Conservation (phyloP, 1,140 invertebrate species). For the Dendroctonus valens region DNA sequence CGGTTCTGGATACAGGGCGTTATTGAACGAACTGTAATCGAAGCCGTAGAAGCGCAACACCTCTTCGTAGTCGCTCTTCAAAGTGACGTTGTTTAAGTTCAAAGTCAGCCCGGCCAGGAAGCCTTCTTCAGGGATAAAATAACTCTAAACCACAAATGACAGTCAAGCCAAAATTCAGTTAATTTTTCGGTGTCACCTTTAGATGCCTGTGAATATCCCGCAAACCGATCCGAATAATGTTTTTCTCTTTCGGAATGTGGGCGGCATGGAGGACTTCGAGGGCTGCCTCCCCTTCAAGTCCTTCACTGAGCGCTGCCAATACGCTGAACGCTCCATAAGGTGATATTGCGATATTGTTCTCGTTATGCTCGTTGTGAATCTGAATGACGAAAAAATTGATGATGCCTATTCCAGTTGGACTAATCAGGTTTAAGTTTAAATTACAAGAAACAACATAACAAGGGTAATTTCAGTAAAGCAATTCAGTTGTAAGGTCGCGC, state of each 20-base stretch:
- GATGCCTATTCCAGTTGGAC: no score
- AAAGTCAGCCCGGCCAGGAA: conserved; percentile 74
- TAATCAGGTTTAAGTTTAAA: neutral
- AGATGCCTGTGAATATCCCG: conserved; percentile 70
- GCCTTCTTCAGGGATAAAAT: conserved; percentile 75
- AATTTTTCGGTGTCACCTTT: conserved; percentile 38
- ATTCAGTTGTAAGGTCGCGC: conserved; percentile 11
- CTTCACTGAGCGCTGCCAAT: conserved; percentile 73
- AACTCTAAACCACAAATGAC: conserved; percentile 59
- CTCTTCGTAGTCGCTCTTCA: conserved; percentile 66
- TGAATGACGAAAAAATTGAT: conserved; percentile 29
- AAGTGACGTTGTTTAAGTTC: conserved; percentile 71
- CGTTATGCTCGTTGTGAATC: conserved; percentile 53
- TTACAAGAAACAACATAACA: conserved; percentile 12
- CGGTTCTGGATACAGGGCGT: conserved; percentile 43
- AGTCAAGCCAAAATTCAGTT: neutral
- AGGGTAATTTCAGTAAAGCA: conserved; percentile 10
- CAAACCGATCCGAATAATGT: conserved; percentile 70
- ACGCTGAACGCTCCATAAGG: conserved; percentile 77
- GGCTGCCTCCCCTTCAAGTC: conserved; percentile 65
- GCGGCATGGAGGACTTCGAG: conserved; percentile 67
- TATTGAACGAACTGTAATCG: conserved; percentile 57
- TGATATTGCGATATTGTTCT: conserved; percentile 82
- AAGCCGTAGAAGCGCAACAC: conserved; percentile 76
- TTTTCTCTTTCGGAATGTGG: conserved; percentile 65